phyloP scores from a whole-genome alignment of 1,140 invertebrate species.

The Epicauta chinensis region DNA sequence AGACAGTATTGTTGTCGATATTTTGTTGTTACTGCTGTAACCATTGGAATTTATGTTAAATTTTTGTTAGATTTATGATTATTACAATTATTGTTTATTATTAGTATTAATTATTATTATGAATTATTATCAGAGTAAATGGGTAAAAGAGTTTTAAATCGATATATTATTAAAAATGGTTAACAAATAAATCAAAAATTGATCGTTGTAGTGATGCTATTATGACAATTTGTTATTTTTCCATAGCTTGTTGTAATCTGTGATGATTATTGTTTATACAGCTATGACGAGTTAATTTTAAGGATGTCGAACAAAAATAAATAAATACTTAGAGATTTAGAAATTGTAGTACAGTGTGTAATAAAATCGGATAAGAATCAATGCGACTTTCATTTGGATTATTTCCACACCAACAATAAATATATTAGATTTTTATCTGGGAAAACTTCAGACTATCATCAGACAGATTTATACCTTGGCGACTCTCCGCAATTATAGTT shows the following conservation, averaged over 20 bases:
- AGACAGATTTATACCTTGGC: too few species aligned
- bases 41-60: constrained; percentile 6
- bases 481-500: too few species aligned
- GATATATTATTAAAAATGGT: too few species aligned
- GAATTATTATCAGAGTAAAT: background rate
- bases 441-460: too few species aligned
- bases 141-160: background rate
- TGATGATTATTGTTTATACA: constrained; percentile 34
- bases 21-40: constrained; percentile 4
- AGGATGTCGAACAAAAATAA: constrained; percentile 10
- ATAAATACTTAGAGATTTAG: constrained; percentile 12
- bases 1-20: constrained; percentile 27
- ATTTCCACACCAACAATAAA: too few species aligned
- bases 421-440: too few species aligned
- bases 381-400: too few species aligned
- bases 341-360: constrained; percentile 31
- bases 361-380: constrained; percentile 15
- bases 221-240: constrained; percentile 21
- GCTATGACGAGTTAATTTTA: constrained; percentile 31
- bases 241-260: constrained; percentile 34
- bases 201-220: constrained; percentile 9
- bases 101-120: too few species aligned
- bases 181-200: constrained; percentile 1
- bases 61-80: background rate
- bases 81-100: too few species aligned